These are phyloP conservation scores for Dicyrtoma fusca DNA, from an alignment of 2,888 invertebrate species.

Conservation along the genomic window DNA sequence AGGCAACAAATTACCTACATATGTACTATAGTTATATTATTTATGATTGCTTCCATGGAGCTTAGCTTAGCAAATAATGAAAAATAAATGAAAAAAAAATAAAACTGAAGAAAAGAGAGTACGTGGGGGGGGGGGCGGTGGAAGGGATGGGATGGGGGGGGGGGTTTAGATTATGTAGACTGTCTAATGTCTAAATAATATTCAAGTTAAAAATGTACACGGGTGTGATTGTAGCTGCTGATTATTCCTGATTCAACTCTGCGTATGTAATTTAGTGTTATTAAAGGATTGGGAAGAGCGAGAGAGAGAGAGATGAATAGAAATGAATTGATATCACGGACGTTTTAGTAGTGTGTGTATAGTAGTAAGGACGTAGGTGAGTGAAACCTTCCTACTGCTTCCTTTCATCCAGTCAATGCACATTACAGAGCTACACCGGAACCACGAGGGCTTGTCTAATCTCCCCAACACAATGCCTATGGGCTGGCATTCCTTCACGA, in stretches of 20 bases:
- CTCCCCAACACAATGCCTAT: slow-evolving; percentile 55
- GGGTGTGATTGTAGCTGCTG: no score
- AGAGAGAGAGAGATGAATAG: background rate
- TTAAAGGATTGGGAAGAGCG: background rate
- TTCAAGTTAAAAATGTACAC: no score
- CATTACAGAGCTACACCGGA: slow-evolving; percentile 49
- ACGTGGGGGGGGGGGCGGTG: background rate
- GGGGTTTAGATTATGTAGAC: no score
- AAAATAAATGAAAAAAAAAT: no score
- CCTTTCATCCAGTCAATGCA: slow-evolving; percentile 51
- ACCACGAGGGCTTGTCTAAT: slow-evolving; percentile 54
- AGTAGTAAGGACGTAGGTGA: no score
- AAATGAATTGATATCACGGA: background rate
- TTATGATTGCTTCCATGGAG: no score
- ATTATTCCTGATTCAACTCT: no score
- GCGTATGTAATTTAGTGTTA: no score
- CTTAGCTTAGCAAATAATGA: no score
- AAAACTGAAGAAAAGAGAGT: background rate
- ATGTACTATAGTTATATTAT: no score
- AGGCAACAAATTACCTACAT: background rate
- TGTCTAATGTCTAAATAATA: no score
- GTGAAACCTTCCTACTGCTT: slow-evolving; percentile 48
- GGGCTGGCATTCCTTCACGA: slow-evolving; percentile 54
- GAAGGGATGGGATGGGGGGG: no score
- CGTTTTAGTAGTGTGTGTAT: background rate